These are phyloP conservation scores for Romanogobio albipinnatus DNA, from an alignment of 2,113 vertebrate genomes.

Conservation along the genomic window DNA sequence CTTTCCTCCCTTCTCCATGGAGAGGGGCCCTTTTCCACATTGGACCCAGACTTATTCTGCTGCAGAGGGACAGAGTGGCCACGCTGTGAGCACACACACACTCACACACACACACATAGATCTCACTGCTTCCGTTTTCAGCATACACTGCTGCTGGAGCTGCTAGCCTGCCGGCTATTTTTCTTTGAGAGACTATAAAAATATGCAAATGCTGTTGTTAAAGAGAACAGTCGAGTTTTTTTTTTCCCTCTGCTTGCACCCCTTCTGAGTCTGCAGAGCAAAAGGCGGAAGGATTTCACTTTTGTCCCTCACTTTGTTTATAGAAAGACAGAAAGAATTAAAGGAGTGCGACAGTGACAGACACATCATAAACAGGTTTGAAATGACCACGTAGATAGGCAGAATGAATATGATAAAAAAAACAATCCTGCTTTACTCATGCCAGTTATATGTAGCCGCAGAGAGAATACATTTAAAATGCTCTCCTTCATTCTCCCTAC, in stretches of 20 bases:
- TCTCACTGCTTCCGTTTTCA: constrained; percentile 69
- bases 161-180: constrained; percentile 79
- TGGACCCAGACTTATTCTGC: constrained; percentile 15
- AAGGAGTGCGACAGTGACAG: constrained; percentile 10
- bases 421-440: background rate
- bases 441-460: background rate
- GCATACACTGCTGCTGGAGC: constrained; percentile 69
- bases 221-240: constrained; percentile 66
- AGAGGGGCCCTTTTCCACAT: constrained; percentile 45
- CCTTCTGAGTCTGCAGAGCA: constrained; percentile 40
- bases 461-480: constrained; percentile 17
- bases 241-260: constrained; percentile 52
- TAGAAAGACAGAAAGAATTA: constrained; percentile 31
- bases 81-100: constrained; percentile 19
- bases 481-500: constrained; percentile 5
- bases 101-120: constrained; percentile 48
- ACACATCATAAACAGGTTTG: background rate
- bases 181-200: constrained; percentile 74
- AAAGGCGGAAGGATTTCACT: constrained; percentile 28
- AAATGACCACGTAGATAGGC: constrained; percentile 27
- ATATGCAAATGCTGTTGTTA: constrained; percentile 82
- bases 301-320: constrained; percentile 39
- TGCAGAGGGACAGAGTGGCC: constrained; percentile 47
- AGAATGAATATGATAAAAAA: constrained; percentile 26
- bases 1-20: constrained; percentile 56